Percentiles rank a stretch among this genome's conserved stretches.
Evolutionary conservation across 2,888 invertebrate species (phyloP).

Genomic region (Cryptocephalus primarius): DNA sequence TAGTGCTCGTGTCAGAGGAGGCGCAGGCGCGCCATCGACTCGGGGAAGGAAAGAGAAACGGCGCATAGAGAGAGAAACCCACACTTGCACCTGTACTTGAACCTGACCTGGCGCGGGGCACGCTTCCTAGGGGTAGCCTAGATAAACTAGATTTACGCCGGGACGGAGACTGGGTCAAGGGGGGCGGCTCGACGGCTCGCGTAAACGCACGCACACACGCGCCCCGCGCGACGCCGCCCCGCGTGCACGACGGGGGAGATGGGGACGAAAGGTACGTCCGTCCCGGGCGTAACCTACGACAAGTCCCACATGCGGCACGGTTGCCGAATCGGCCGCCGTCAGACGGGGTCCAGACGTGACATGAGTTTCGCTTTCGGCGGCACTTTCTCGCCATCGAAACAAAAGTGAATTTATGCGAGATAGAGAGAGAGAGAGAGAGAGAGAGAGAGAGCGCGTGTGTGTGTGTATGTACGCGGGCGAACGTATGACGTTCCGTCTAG

Average conservation of each 20-base stretch:
- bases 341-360: constrained; percentile 1
- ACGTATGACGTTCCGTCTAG: constrained; percentile 2
- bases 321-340: constrained; percentile 13
- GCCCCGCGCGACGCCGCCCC: not conserved
- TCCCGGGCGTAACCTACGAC: constrained; percentile 34
- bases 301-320: constrained; percentile 18
- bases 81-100: constrained; percentile 37
- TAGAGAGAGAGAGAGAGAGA: no score
- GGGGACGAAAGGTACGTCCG: constrained; percentile 17
- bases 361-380: constrained; percentile 17
- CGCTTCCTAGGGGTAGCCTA: constrained; percentile 30
- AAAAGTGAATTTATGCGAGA: constrained; percentile 17
- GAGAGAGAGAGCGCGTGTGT: no score
- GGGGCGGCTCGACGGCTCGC: constrained; percentile 6
- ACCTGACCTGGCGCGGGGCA: constrained; percentile 37
- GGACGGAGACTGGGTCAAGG: constrained; percentile 22
- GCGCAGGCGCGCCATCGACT: no score
- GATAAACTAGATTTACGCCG: constrained; percentile 24
- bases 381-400: constrained; percentile 11
- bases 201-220: not conserved
- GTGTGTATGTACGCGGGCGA: no score
- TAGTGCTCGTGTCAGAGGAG: no score
- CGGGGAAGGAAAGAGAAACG: no score
- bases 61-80: no score
- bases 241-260: constrained; percentile 9